phyloP scores from a whole-genome alignment of 2,113 vertebrate genomes.

The Myotis lucifugus region DNA sequence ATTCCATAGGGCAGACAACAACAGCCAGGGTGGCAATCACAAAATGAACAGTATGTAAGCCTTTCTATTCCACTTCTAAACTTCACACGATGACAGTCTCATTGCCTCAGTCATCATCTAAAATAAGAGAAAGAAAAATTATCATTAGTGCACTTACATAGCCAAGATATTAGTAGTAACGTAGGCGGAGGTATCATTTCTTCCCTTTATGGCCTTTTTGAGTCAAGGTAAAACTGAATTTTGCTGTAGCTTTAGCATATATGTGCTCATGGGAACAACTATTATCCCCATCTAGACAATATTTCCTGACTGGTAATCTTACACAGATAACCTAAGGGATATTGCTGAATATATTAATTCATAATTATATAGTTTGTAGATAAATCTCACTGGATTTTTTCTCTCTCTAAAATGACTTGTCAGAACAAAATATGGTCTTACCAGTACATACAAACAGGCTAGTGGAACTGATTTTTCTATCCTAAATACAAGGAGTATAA shows the following conservation, averaged over 20 bases:
- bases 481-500: neutral
- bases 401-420: neutral
- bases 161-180: neutral
- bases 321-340: neutral
- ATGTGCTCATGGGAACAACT: neutral
- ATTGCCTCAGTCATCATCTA: neutral
- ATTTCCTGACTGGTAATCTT: neutral
- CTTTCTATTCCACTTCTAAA: slow-evolving; percentile 39
- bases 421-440: neutral
- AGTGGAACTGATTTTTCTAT: neutral
- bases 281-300: neutral
- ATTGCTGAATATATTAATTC: neutral
- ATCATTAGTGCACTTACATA: neutral
- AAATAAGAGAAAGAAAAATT: neutral
- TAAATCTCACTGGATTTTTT: neutral
- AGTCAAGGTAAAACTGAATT: neutral
- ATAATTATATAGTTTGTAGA: neutral
- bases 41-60: neutral
- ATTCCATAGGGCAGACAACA: neutral
- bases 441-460: neutral
- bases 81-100: neutral
- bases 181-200: neutral
- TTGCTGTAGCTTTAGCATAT: neutral
- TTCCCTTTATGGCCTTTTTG: neutral
- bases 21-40: neutral